Conservation (phyloP, 1,140 invertebrate species). For the Pogonomyrmex californicus region DNA sequence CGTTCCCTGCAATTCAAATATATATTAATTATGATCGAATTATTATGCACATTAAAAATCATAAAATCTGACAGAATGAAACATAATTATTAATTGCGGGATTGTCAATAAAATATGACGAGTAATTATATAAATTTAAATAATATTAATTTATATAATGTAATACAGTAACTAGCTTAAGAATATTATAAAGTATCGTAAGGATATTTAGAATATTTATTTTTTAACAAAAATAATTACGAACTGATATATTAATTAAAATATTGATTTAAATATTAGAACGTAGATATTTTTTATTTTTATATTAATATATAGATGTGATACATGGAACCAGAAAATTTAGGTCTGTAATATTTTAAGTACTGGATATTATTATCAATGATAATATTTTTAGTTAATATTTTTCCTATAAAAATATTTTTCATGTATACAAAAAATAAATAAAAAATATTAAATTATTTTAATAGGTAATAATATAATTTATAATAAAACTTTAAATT, state of each 20-base stretch:
- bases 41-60: not conserved
- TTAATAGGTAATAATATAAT: not conserved
- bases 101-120: not conserved
- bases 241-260: not conserved
- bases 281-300: not conserved
- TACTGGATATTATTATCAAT: constrained; percentile 88
- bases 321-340: constrained; percentile 90
- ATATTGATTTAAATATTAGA: constrained; percentile 1
- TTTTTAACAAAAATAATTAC: not conserved
- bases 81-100: not conserved
- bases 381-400: constrained; percentile 77
- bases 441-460: not conserved
- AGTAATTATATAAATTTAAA: constrained; percentile 22
- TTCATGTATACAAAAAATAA: not conserved
- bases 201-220: not conserved
- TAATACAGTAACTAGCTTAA: not conserved
- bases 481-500: not conserved
- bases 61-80: not conserved
- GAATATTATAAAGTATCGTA: not conserved
- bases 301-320: constrained; percentile 87
- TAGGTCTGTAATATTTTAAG: constrained; percentile 89
- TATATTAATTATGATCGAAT: not conserved
- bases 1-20: constrained; percentile 12
- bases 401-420: not conserved
- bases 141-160: not conserved